These are phyloP conservation scores for Amphipyra tragopoginis DNA, from an alignment of 2,888 invertebrate species.

Conservation along the genomic window DNA sequence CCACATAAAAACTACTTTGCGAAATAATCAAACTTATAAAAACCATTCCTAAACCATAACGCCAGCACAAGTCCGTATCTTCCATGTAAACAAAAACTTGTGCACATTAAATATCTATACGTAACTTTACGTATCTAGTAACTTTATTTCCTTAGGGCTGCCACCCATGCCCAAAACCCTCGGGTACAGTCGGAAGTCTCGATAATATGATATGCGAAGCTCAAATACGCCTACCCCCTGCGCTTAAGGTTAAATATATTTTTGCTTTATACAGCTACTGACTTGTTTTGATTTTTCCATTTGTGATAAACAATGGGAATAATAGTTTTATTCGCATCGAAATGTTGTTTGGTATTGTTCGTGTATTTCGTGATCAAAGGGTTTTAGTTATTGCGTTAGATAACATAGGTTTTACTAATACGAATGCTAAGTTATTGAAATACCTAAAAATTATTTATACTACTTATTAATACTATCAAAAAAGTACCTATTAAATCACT, in stretches of 20 bases:
- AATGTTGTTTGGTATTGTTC: constrained; percentile 13
- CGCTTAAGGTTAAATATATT: constrained; percentile 56
- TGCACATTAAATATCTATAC: constrained; percentile 55
- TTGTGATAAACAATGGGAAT: constrained; percentile 24
- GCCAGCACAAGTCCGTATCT: constrained; percentile 41
- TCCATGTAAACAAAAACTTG: constrained; percentile 59
- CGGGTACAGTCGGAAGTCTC: constrained; percentile 56
- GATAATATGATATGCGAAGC: constrained; percentile 71
- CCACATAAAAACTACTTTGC: constrained; percentile 26
- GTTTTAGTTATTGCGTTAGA: constrained; percentile 5
- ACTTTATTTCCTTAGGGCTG: constrained; percentile 50
- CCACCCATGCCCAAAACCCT: constrained; percentile 50
- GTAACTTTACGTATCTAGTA: constrained; percentile 55
- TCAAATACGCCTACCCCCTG: constrained; percentile 55
- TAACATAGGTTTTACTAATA: neutral
- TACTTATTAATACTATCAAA: no score
- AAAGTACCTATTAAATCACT: no score
- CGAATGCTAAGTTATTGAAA: no score
- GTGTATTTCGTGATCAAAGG: constrained; percentile 12
- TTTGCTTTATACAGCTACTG: constrained; percentile 41
- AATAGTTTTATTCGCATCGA: constrained; percentile 27
- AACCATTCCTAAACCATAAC: constrained; percentile 36
- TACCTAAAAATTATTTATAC: no score
- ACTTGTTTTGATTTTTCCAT: constrained; percentile 55
- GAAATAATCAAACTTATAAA: constrained; percentile 45